Evolutionary conservation across 64 coral and sea anemone genomes (phyloP), one percentile per base, ranked within the genome.

Genomic region (Exaiptasia diaphana): DNA sequence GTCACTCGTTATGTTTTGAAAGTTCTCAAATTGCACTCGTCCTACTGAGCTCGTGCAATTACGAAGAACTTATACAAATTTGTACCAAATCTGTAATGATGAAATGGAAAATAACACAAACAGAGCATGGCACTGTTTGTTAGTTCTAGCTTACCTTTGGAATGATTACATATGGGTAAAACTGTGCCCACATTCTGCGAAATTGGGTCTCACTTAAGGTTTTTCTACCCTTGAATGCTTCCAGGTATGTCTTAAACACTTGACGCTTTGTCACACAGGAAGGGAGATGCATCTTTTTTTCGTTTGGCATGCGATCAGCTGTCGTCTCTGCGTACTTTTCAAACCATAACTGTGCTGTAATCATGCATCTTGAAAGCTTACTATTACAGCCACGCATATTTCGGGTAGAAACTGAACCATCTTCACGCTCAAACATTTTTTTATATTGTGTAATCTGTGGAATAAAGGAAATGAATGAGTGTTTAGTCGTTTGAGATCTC

Each of bases 61-160:
- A n/a, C n/a, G n/a, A n/a, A n/a, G n/a, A n/a, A n/a, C n/a, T n/a
- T n/a, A n/a, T n/a, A n/a, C n/a, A n/a, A n/a, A n/a, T n/a, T n/a
- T n/a, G n/a, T n/a, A n/a, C n/a, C n/a, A n/a, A n/a, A n/a, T n/a
- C n/a, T n/a, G n/a, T n/a, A n/a, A n/a, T n/a, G n/a, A n/a, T n/a
- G n/a, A n/a, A n/a, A n/a, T n/a, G n/a, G n/a, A n/a, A n/a, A n/a
- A n/a, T n/a, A n/a, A n/a, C n/a, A n/a, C n/a, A n/a, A n/a, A n/a
- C n/a, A n/a, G n/a, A n/a, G n/a, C n/a, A n/a, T n/a, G n/a, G n/a
- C n/a, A n/a, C n/a, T n/a, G n/a, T n/a, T n/a, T n/a, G n/a, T n/a
- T n/a, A n/a, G n/a, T n/a, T n/a, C n/a, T 56, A n/a, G 18, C 33
- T 67, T 74, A 74, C 70, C 70, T 74, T 74, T 49, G 35, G 70